These are phyloP conservation scores for Nomada ruficornis DNA, from an alignment of 2,888 invertebrate species.

Conservation along the genomic window DNA sequence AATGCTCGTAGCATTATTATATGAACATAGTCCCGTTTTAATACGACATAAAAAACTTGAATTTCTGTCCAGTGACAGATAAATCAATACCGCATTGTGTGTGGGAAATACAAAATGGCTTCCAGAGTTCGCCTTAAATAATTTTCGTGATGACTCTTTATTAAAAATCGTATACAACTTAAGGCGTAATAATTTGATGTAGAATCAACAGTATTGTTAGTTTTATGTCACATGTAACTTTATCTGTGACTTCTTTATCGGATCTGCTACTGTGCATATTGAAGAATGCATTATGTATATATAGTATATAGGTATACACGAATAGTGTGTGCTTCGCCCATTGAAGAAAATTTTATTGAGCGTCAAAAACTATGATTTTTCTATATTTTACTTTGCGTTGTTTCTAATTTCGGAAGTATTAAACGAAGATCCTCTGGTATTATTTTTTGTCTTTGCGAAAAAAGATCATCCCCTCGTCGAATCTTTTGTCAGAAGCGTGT, in stretches of 20 bases:
- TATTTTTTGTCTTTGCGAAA: neutral
- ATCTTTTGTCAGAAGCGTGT: neutral
- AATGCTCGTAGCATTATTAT: conserved; percentile 40
- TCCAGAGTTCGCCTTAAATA: conserved; percentile 72
- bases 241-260: conserved; percentile 25
- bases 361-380: conserved; percentile 9
- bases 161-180: conserved; percentile 24
- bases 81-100: conserved; percentile 83
- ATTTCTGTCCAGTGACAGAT: conserved; percentile 80
- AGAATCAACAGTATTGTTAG: conserved; percentile 1
- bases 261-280: conserved; percentile 26
- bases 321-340: conserved; percentile 24
- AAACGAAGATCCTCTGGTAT: neutral
- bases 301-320: conserved; percentile 22
- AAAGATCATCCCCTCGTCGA: neutral
- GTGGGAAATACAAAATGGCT: conserved; percentile 83
- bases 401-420: neutral
- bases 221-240: conserved; percentile 25
- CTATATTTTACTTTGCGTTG: neutral
- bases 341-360: conserved; percentile 36
- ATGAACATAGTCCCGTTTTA: conserved; percentile 32
- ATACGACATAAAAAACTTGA: conserved; percentile 60
- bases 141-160: conserved; percentile 60
- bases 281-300: conserved; percentile 42
- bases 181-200: neutral